phyloP scores from a whole-genome alignment of 2,113 vertebrate species.

The Hiodon alosoides region DNA sequence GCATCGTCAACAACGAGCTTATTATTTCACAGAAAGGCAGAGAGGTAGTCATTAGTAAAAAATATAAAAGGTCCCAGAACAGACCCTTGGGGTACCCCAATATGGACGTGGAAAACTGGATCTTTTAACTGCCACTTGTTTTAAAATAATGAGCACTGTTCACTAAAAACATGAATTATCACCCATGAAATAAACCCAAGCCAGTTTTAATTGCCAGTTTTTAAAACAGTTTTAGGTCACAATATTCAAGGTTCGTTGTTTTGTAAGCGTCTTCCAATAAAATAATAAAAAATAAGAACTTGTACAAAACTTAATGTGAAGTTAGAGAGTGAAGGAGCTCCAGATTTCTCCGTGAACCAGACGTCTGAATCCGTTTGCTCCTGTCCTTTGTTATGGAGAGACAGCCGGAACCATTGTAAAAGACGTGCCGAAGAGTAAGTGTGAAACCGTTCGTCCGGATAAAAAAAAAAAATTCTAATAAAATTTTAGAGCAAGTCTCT shows the following conservation, averaged over 20 bases:
- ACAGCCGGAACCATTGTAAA: too few species aligned
- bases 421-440: too few species aligned
- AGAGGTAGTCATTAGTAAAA: constrained; percentile 20
- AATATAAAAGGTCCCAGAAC: constrained; percentile 10
- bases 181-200: neutral
- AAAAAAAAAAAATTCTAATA: too few species aligned
- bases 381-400: too few species aligned
- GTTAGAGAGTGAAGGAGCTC: too few species aligned
- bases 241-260: too few species aligned
- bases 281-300: neutral
- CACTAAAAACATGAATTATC: constrained; percentile 8
- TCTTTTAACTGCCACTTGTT: constrained; percentile 2
- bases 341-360: too few species aligned
- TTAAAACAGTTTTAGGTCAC: neutral
- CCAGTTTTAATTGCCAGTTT: constrained; percentile 1
- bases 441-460: too few species aligned
- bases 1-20: constrained; percentile 5
- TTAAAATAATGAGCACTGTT: constrained; percentile 22
- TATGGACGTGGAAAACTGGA: neutral
- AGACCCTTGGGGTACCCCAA: constrained; percentile 14
- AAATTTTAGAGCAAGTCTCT: too few species aligned
- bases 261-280: neutral
- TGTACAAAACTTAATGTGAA: too few species aligned
- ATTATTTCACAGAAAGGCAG: constrained; percentile 2
- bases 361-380: too few species aligned